phyloP scores from a whole-genome alignment of 2,888 invertebrate genomes.

The Diaprepes abbreviatus region DNA sequence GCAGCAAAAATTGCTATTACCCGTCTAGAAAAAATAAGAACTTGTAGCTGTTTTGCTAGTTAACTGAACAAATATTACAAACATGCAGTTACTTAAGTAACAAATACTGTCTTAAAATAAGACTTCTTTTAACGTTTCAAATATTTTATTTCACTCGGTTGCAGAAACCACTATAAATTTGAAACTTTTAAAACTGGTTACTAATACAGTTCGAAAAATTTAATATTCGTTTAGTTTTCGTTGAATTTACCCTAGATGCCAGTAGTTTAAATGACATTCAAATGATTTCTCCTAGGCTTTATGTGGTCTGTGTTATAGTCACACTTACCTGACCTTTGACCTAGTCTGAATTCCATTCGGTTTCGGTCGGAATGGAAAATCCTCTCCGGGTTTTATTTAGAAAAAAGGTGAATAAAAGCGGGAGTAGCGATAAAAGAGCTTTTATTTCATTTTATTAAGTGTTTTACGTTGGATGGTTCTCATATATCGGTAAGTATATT shows the following conservation, averaged over 20 bases:
- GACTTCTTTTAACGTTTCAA: too few species aligned
- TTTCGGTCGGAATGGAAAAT: background rate
- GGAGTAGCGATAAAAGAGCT: background rate
- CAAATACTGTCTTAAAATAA: too few species aligned
- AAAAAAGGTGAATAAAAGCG: slow-evolving; percentile 1
- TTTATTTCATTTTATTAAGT: background rate
- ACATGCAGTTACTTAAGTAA: too few species aligned
- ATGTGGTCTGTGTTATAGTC: background rate
- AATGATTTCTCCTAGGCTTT: background rate
- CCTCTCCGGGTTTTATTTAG: background rate
- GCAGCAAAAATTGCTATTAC: too few species aligned
- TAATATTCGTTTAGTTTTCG: background rate
- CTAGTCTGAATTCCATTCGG: background rate
- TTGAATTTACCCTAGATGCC: background rate
- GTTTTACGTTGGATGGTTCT: background rate
- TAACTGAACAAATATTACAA: too few species aligned
- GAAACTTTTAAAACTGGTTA: too few species aligned
- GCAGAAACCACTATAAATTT: too few species aligned
- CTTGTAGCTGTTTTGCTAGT: too few species aligned
- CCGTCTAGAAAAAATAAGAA: too few species aligned
- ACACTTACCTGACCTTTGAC: slow-evolving; percentile 3
- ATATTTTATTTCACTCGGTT: too few species aligned
- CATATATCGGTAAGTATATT: background rate
- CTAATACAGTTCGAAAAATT: background rate
- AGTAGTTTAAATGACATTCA: background rate